Evolutionary conservation across 2,113 vertebrate genomes (phyloP).

Genomic region (Colius striatus): DNA sequence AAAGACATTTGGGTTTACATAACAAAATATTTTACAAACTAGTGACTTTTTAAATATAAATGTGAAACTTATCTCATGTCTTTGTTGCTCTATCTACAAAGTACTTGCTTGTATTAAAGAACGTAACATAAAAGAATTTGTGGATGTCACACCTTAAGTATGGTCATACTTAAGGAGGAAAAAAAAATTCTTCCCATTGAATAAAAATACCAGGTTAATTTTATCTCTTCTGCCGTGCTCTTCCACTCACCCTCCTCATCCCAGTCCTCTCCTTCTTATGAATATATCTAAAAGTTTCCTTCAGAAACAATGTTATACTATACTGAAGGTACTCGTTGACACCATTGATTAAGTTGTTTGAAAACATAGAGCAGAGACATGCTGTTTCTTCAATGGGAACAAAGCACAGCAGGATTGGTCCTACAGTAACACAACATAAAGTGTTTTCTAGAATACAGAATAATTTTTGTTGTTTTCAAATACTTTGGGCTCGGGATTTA

Average conservation of each 20-base stretch:
- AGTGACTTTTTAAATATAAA: background rate
- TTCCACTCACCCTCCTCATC: background rate
- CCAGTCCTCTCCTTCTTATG: rapidly evolving
- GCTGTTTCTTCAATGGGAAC: background rate
- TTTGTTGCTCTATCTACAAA: background rate
- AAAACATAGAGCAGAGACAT: background rate
- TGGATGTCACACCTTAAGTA: background rate
- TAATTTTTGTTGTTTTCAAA: background rate
- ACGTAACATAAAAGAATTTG: background rate
- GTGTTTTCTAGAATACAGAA: background rate
- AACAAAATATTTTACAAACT: background rate
- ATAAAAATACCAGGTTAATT: background rate
- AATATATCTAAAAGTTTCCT: background rate
- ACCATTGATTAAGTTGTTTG: background rate
- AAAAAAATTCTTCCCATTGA: background rate
- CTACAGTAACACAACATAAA: background rate
- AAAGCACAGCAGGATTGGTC: background rate
- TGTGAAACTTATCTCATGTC: background rate
- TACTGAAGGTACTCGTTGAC: background rate
- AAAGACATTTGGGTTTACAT: no score
- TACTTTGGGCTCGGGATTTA: background rate
- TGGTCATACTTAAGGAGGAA: background rate
- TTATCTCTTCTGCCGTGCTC: background rate
- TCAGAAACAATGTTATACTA: background rate
- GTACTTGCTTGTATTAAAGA: background rate